Percentiles rank a stretch among this genome's conserved stretches.
Evolutionary conservation across 2,888 invertebrate genomes (phyloP).

Genomic region (Aethes cnicana): DNA sequence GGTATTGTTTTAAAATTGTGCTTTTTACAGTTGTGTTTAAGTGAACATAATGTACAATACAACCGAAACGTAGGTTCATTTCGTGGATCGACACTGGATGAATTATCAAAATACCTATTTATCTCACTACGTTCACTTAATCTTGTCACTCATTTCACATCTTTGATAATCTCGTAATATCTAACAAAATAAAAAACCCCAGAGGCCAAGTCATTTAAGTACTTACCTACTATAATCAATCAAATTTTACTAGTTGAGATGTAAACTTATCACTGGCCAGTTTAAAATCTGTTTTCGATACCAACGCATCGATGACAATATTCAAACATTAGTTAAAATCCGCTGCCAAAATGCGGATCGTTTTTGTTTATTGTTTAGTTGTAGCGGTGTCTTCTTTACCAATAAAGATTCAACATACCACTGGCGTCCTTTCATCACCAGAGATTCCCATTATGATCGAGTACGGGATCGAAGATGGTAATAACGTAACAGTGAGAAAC

Average conservation of each 20-base stretch:
- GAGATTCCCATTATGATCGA: slow-evolving; percentile 22
- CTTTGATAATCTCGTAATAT: slow-evolving; percentile 18
- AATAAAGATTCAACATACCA: slow-evolving; percentile 31
- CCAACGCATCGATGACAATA: slow-evolving; percentile 5
- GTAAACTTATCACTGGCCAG: slow-evolving; percentile 1
- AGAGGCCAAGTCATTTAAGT: slow-evolving; percentile 1
- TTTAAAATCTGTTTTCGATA: not conserved
- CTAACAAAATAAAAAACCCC: slow-evolving; percentile 4
- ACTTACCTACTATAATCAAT: slow-evolving; percentile 4
- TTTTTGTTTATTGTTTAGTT: slow-evolving; percentile 36
- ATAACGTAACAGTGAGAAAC: slow-evolving; percentile 34
- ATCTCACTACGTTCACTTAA: slow-evolving; percentile 1
- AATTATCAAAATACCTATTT: no score
- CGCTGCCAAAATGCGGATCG: slow-evolving; percentile 10
- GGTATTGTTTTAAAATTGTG: no score
- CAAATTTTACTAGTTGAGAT: slow-evolving; percentile 9
- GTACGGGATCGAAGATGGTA: slow-evolving; percentile 6
- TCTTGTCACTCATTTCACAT: slow-evolving; percentile 10
- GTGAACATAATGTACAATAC: no score
- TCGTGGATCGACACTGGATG: not conserved
- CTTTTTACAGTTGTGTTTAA: no score
- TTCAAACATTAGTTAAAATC: not conserved
- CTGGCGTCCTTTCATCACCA: not conserved
- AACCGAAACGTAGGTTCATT: no score
- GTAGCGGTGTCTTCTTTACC: slow-evolving; percentile 41